Conservation (phyloP, 2,888 invertebrate genomes). For the Eilema caniola region DNA sequence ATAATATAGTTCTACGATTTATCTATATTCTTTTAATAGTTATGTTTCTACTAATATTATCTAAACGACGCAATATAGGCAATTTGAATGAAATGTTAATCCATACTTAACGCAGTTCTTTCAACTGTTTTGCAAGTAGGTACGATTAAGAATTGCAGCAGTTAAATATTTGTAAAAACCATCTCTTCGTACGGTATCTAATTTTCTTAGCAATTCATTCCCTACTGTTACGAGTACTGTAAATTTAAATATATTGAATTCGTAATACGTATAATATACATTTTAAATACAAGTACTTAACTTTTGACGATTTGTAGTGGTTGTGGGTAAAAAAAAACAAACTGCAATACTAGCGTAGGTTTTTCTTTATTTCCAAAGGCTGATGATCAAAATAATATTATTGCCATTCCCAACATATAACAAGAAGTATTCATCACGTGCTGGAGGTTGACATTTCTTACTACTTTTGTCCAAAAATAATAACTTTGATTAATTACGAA, state of each 20-base stretch:
- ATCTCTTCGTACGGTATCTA: background rate
- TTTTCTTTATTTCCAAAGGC: background rate
- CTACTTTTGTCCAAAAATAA: background rate
- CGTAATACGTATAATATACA: background rate
- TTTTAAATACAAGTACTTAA: background rate
- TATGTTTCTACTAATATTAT: constrained; percentile 2
- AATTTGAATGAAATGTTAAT: background rate
- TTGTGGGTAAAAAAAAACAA: too few relatives aligned
- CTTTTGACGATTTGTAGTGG: background rate
- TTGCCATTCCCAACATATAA: background rate
- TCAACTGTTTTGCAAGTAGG: background rate
- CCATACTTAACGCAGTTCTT: background rate
- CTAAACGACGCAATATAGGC: background rate
- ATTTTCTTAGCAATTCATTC: background rate
- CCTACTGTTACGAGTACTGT: too few relatives aligned
- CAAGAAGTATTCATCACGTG: background rate
- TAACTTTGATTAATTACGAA: constrained; percentile 2
- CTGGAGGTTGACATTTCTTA: background rate
- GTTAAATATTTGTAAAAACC: too few relatives aligned
- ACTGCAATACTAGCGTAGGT: background rate
- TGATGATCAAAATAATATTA: background rate
- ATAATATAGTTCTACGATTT: constrained; percentile 19
- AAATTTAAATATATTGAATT: background rate
- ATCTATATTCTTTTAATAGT: constrained; percentile 14
- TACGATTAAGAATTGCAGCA: too few relatives aligned